A percentile compares a stretch with the other conserved stretches of the same genome.
Evolutionary conservation across 2,888 invertebrate genomes (phyloP).

Genomic region (Athalia rosae): DNA sequence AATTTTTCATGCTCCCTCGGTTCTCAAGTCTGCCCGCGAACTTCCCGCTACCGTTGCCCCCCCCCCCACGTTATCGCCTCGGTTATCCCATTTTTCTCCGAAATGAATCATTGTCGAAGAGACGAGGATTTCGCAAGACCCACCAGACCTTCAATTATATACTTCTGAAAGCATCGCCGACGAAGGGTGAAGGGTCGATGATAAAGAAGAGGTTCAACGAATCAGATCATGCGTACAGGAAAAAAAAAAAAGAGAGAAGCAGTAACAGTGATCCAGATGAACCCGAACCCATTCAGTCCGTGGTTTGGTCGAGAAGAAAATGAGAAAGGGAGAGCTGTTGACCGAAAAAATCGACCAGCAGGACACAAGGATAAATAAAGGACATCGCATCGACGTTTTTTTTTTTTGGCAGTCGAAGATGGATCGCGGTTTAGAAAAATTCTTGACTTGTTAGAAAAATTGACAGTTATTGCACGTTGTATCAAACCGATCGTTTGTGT

Average conservation of each 20-base stretch:
- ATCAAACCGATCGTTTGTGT: no score
- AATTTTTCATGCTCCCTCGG: constrained; percentile 12
- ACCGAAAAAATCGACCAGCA: constrained; percentile 17
- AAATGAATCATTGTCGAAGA: neutral
- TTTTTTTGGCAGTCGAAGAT: neutral
- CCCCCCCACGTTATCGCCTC: no score
- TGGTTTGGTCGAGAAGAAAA: constrained; percentile 36
- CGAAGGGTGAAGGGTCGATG: constrained; percentile 1
- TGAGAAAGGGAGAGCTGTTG: constrained; percentile 25
- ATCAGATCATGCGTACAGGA: constrained; percentile 29
- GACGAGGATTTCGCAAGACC: constrained; percentile 4
- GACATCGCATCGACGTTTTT: constrained; percentile 39
- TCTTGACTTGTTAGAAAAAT: no score
- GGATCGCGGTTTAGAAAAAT: neutral
- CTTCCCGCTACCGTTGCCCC: no score
- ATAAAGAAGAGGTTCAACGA: constrained; percentile 5
- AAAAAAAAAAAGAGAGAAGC: constrained; percentile 45
- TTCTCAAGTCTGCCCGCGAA: neutral
- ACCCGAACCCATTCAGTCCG: constrained; percentile 26
- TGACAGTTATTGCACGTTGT: no score
- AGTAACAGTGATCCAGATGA: constrained; percentile 1
- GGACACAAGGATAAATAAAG: constrained; percentile 32
- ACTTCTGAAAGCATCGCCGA: neutral
- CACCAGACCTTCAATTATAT: constrained; percentile 14
- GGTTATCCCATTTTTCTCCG: neutral